Conservation (phyloP, 30 jellyfish, hydroid and myxozoan genomes). For the Aurelia aurita complex sp. Pacific region DNA sequence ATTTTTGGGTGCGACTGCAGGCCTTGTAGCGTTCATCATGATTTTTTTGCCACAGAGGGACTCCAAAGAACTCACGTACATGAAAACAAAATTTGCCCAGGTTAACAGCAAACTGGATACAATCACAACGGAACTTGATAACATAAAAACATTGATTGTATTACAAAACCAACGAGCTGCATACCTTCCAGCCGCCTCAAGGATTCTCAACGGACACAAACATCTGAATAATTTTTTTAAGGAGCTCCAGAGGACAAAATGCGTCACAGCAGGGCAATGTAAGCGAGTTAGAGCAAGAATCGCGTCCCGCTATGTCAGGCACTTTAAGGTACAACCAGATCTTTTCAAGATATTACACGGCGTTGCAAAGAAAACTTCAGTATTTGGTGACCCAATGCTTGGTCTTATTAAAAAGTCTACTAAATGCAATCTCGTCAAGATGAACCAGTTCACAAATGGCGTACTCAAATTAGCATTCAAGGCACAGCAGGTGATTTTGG, state of each 20-base stretch:
- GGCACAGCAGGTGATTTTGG: slow-evolving; percentile 19
- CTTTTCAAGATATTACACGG: neutral
- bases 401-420: neutral
- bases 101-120: slow-evolving; percentile 19
- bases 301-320: neutral
- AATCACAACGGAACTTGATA: slow-evolving; percentile 5
- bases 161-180: neutral
- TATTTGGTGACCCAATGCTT: slow-evolving; percentile 11
- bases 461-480: slow-evolving; percentile 2
- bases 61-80: slow-evolving; percentile 8
- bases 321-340: neutral
- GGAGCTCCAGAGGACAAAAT: too few species aligned
- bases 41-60: neutral
- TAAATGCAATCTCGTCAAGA: slow-evolving; percentile 3
- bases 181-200: neutral
- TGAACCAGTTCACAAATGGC: neutral
- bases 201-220: too few species aligned
- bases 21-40: neutral
- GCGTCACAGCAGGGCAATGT: too few species aligned
- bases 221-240: too few species aligned
- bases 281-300: too few species aligned
- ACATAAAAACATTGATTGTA: neutral
- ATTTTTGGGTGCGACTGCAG: slow-evolving; percentile 10
- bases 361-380: neutral
- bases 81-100: slow-evolving; percentile 23